Base-by-base conservation (phyloP, 1,140 invertebrate species). In the Portunus trituberculatus region DNA sequence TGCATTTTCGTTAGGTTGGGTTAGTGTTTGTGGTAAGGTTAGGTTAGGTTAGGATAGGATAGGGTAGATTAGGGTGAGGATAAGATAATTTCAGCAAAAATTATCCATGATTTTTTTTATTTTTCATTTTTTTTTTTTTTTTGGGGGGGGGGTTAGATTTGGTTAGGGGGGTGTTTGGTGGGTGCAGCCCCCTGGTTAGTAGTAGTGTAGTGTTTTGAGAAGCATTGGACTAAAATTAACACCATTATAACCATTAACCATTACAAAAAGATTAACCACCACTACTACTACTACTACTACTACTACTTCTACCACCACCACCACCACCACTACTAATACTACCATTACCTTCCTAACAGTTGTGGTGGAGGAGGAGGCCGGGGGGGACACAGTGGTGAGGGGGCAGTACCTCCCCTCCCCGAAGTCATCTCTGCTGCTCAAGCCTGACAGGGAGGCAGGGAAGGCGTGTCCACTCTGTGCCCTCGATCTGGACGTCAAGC, bases 401-500 rank as follows among this genome's bases (percentile, higher is more conserved):
- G 92, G 82, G 29, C 82, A 20, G 32, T 93, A 87, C 84, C 29
- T 28, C 16, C 45, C 84, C 10, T 93, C 92, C 46, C 83, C 92
- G 0, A 29, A 31, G 25, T 25, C 83, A 16, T 45, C 39, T 31
- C 92, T 46, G 0, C 16, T 93, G 83, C 4, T 93, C 6, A 93
- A 93, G 48, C 31, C 39, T 31, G 83, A 84, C 2, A 0, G 67
- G 46, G 92, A 87, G 20, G 39, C 29, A 0, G 16, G 10, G n/a
- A 25, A 52, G 29, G 83, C 8, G 10, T 93, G 92, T 29, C 46
- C 83, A 28, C 92, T 93, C 48, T 93, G 92, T 87, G 92, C 92
- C 39, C 48, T 93, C 39, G 86, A 93, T 10, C 92, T 93, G 8
- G 29, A 93, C 48, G 39, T 93, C 3, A 93, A 93, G 46, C 92